Base-by-base conservation (phyloP, 2,797 vertebrate genomes). In the Cryptoblepharus egeriae region DNA sequence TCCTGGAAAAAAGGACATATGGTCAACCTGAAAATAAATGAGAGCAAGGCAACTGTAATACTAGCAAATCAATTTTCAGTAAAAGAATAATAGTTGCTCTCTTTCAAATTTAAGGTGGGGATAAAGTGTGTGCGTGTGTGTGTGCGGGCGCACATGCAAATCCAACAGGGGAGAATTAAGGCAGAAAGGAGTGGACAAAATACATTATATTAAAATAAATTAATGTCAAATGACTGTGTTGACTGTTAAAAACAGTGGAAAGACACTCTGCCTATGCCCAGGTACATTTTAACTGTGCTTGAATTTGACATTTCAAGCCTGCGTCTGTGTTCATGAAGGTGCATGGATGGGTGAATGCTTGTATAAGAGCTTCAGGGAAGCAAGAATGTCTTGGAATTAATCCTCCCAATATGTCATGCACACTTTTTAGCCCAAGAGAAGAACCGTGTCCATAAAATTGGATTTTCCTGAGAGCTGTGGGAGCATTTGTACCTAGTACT, bases 371-470 rank as follows among this genome's bases (percentile, higher is more conserved):
- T n/a, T 73, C 60, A 22, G 72, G 58, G 60, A 35, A 65, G 30
- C 30, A 37, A 80, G 18, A 39, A 37, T 55, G 7, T 73, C 32
- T 37, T 6, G 42, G 70, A 65, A 16, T 64, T 81, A 74, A 81
- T 73, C 79, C 79, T 45, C 52, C 45, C 60, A 55, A 64, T 26
- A 35, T 24, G 63, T 28, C n/a, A 4, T 72, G 32, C 20, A 32
- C 63, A 74, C 11, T 13, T 12, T 65, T 52, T 81, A 81, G 70
- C 70, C 45, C 18, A 22, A 73, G 26, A 65, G 32, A 16, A 26
- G 61, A 81, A 80, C 79, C 45, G 9, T 74, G 79, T 73, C 60
- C 70, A 73, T 73, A 81, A 81, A 81, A 73, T 73, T 80, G 70
- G 70, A 81, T 81, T 74, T 74, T 16, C 45, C n/a, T n/a, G 5